These are phyloP conservation scores for Smithornis capensis DNA, from an alignment of 2,113 vertebrate species.

Conservation along the genomic window DNA sequence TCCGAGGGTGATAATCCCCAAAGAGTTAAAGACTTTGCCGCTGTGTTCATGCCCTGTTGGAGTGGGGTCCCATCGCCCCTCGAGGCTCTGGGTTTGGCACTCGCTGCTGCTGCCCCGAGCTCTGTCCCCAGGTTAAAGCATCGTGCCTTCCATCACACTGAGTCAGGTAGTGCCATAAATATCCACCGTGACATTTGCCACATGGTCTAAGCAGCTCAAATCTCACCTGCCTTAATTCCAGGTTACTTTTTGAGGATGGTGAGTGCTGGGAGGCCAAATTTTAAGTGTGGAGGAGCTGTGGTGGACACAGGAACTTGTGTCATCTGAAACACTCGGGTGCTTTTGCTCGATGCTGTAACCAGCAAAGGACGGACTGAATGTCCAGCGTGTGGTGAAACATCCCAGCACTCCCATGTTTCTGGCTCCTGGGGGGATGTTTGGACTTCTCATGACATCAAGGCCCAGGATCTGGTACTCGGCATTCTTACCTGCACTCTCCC, in stretches of 20 bases:
- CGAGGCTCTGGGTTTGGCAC: not conserved
- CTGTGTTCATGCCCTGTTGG: not conserved
- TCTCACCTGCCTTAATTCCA: not conserved
- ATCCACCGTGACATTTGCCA: fast-evolving
- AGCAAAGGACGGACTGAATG: not conserved
- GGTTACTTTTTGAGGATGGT: not conserved
- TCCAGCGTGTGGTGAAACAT: fast-evolving
- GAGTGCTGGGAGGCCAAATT: not conserved
- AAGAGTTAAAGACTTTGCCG: not conserved
- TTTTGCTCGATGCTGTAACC: not conserved
- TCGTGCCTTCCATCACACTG: not conserved
- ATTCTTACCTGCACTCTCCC: not conserved
- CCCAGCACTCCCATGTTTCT: not conserved
- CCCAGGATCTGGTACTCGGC: not conserved
- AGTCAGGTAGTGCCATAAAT: not conserved
- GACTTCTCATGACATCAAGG: fast-evolving
- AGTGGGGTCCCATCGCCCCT: not conserved
- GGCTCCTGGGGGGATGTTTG: not conserved
- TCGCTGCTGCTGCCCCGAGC: not conserved
- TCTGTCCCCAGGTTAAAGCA: not conserved
- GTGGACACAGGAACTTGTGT: not conserved
- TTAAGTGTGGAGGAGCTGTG: not conserved
- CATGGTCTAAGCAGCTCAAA: not conserved
- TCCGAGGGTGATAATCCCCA: not conserved
- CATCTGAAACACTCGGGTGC: not conserved